Evolutionary conservation across 2,797 vertebrate genomes (phyloP), one percentile per base, ranked within the genome.

Genomic region (Scarus forsteni): DNA sequence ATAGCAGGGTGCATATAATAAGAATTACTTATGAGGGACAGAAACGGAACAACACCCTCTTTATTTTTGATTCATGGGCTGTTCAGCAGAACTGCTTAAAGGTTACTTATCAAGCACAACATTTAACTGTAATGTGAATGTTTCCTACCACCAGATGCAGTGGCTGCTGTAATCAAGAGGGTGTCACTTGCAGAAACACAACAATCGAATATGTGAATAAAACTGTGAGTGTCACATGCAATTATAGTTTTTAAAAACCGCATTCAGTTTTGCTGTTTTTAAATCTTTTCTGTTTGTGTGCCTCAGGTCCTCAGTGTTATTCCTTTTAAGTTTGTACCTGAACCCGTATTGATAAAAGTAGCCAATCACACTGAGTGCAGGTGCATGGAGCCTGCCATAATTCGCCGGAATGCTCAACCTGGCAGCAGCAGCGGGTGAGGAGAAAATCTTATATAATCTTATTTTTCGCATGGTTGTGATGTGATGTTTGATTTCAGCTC

Each of bases 131-230:
- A 34, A 45, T 50, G 19, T 69, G 49, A 65, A 7, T 60, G 38
- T 51, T 66, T 79, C n/a, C 16, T 56, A 35, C 58, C 65, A 62
- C 59, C 71, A 93, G 92, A 73, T 98, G 97, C 1, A 94, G 95
- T 13, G 98, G 98, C 74, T 99, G 98, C 91, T 99, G 98, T 91
- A 98, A 98, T 0, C 97, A 96, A 74, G 97, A 99, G 77, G 96
- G 96, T 0, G 84, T 97, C 66, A 92, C 94, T 58, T 99, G 98
- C 88, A 92, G 94, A 81, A 99, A 99, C 82, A 98, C 94, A 2
- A 97, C 95, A 50, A 93, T 94, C 61, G 94, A 94, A 2, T 97
- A 96, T 0, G 92, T 99, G 71, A 97, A 96, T 0, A 99, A 99
- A 95, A 98, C 97, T 86, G 98, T 99, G 94, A 94, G 91, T 85